Evolutionary conservation across 2,888 invertebrate genomes (phyloP).

Genomic region (Octodonta nipae): DNA sequence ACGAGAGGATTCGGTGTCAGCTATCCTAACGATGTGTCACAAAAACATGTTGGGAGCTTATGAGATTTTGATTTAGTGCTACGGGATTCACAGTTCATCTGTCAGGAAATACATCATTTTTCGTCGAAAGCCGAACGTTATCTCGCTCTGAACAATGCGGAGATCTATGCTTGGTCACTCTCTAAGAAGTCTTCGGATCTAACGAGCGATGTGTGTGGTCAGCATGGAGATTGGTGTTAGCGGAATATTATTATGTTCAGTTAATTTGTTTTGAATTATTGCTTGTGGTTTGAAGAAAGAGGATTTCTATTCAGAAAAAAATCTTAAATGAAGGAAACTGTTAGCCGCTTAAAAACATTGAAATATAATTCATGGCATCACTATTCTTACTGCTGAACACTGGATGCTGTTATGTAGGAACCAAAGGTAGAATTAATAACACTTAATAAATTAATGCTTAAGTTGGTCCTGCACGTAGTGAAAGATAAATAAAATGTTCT

Average conservation of each 20-base stretch:
- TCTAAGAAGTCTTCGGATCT: slow-evolving; percentile 3
- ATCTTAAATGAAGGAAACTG: too few relatives aligned
- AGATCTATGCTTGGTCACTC: slow-evolving; percentile 7
- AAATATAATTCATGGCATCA: too few relatives aligned
- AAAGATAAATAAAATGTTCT: too few relatives aligned
- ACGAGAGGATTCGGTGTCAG: neutral
- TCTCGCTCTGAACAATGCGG: slow-evolving; percentile 4
- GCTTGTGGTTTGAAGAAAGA: too few relatives aligned
- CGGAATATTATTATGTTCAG: slow-evolving; percentile 5
- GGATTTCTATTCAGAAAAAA: too few relatives aligned
- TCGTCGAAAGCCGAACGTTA: slow-evolving; percentile 15
- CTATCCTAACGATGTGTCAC: slow-evolving; percentile 2
- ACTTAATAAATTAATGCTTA: too few relatives aligned
- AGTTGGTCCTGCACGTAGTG: too few relatives aligned
- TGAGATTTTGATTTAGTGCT: slow-evolving; percentile 34
- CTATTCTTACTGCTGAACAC: too few relatives aligned
- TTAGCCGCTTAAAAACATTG: too few relatives aligned
- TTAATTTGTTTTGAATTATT: neutral
- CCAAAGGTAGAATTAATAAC: too few relatives aligned
- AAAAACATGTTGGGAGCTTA: slow-evolving; percentile 20
- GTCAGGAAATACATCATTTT: slow-evolving; percentile 29
- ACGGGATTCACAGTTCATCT: slow-evolving; percentile 36
- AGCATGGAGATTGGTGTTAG: slow-evolving; percentile 4
- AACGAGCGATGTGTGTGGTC: slow-evolving; percentile 17
- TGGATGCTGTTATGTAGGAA: too few relatives aligned